Conservation (phyloP, 2,888 invertebrate species). For the Frankliniella fusca region DNA sequence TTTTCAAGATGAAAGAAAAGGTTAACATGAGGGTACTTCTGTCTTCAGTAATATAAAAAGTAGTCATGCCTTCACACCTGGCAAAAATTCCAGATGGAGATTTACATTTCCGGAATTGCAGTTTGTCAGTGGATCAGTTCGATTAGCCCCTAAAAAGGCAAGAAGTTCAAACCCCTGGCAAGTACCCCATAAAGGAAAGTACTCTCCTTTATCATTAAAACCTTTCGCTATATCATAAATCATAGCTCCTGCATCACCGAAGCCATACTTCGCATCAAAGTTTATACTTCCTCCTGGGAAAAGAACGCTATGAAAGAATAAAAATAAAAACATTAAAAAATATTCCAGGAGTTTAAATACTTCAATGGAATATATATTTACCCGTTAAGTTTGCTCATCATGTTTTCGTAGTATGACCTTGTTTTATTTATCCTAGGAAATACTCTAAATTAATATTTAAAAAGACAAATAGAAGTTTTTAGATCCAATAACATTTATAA, state of each 20-base stretch:
- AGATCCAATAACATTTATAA: slow-evolving; percentile 36
- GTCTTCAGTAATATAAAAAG: background rate
- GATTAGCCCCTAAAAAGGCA: slow-evolving; percentile 56
- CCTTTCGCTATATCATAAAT: slow-evolving; percentile 47
- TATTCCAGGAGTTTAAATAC: slow-evolving; percentile 30
- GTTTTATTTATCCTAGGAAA: background rate
- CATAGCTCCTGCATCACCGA: slow-evolving; percentile 68
- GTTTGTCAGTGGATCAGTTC: slow-evolving; percentile 55
- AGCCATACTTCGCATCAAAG: slow-evolving; percentile 67
- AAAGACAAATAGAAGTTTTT: slow-evolving; percentile 10
- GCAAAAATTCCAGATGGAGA: slow-evolving; percentile 62
- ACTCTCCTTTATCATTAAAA: slow-evolving; percentile 64
- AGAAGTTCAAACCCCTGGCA: slow-evolving; percentile 84
- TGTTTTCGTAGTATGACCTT: background rate
- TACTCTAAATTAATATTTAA: background rate
- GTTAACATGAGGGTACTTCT: too few species aligned
- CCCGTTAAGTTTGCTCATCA: slow-evolving; percentile 25
- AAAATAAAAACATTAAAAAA: slow-evolving; percentile 16
- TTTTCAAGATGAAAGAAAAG: background rate
- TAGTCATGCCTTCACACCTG: slow-evolving; percentile 51
- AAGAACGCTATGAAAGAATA: slow-evolving; percentile 57
- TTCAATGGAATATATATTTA: slow-evolving; percentile 31
- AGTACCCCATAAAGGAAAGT: slow-evolving; percentile 83
- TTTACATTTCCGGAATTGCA: slow-evolving; percentile 60
- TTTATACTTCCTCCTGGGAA: slow-evolving; percentile 77